Conservation (phyloP, 2,113 vertebrate genomes). For the Peromyscus polionotus region DNA sequence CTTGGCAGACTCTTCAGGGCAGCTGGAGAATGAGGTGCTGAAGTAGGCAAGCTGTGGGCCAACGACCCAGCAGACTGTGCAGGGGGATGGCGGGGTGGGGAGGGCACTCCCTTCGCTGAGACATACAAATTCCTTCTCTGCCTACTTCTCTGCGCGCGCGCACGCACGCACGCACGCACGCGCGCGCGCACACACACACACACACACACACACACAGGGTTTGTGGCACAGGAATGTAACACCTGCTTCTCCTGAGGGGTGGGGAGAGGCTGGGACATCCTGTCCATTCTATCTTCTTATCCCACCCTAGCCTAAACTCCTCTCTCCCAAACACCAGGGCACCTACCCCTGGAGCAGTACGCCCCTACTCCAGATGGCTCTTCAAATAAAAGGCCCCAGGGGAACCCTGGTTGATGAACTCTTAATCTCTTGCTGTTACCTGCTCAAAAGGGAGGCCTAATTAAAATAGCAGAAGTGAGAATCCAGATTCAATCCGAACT, state of each 20-base stretch:
- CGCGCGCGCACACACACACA: not conserved
- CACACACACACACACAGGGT: not conserved
- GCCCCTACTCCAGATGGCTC: not conserved
- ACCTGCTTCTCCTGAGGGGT: not conserved
- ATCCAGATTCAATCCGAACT: conserved; percentile 6
- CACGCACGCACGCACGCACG: not conserved
- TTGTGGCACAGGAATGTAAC: not conserved
- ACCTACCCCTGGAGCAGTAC: not conserved
- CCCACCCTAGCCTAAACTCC: not conserved
- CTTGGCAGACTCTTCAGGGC: not conserved
- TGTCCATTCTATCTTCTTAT: not conserved
- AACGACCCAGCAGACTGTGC: not conserved
- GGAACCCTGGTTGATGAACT: not conserved
- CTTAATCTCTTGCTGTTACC: not conserved
- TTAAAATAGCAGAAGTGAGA: not conserved
- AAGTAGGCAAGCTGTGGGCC: not conserved
- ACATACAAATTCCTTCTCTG: not conserved
- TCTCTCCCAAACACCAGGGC: not conserved
- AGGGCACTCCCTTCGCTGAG: accelerated
- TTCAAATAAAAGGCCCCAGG: not conserved
- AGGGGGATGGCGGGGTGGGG: not conserved
- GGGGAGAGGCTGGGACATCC: not conserved
- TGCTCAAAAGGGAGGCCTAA: not conserved
- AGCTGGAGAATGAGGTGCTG: conserved; percentile 39
- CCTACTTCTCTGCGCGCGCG: not conserved